A percentile compares a stretch with the other conserved stretches of the same genome.
Conservation (phyloP, 2,797 vertebrate genomes). For the Karalla daura region DNA sequence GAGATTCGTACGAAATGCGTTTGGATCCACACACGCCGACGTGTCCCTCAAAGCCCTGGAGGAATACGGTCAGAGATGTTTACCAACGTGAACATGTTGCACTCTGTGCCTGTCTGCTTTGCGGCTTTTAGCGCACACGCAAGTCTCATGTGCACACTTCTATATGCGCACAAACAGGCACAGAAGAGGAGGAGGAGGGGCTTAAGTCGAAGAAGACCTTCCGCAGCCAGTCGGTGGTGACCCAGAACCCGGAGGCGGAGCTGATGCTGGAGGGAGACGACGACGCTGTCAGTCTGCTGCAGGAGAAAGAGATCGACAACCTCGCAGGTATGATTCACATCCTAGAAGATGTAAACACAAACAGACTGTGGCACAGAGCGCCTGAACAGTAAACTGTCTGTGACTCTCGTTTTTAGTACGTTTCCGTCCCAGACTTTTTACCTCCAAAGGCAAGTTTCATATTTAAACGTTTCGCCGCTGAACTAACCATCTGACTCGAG, state of each 20-base stretch:
- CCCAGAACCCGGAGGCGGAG: conserved; percentile 95
- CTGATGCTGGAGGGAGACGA: conserved; percentile 99
- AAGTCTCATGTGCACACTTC: neutral
- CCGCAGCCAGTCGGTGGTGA: conserved; percentile 93
- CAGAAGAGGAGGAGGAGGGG: conserved; percentile 90
- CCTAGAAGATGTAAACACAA: neutral
- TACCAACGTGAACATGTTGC: neutral
- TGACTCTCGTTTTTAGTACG: conserved; percentile 84
- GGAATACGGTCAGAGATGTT: conserved; percentile 91
- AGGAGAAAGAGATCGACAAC: conserved; percentile 99
- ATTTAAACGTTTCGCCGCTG: conserved; percentile 71
- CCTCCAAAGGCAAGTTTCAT: conserved; percentile 94
- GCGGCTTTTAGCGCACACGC: neutral
- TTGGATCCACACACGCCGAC: conserved; percentile 95
- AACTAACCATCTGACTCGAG: conserved; percentile 59
- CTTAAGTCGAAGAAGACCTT: conserved; percentile 94
- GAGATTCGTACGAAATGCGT: conserved; percentile 96
- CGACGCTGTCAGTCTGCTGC: conserved; percentile 94
- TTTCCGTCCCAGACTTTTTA: conserved; percentile 92
- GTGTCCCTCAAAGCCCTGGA: conserved; percentile 90
- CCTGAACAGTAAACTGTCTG: conserved; percentile 44
- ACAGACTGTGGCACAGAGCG: neutral
- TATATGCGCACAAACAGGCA: conserved; percentile 76
- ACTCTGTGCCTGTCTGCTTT: neutral
- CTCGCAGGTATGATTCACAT: conserved; percentile 89